A percentile compares a stretch with the other conserved stretches of the same genome.
phyloP scores from a whole-genome alignment of 1,140 invertebrate species.

The Semibalanus balanoides region DNA sequence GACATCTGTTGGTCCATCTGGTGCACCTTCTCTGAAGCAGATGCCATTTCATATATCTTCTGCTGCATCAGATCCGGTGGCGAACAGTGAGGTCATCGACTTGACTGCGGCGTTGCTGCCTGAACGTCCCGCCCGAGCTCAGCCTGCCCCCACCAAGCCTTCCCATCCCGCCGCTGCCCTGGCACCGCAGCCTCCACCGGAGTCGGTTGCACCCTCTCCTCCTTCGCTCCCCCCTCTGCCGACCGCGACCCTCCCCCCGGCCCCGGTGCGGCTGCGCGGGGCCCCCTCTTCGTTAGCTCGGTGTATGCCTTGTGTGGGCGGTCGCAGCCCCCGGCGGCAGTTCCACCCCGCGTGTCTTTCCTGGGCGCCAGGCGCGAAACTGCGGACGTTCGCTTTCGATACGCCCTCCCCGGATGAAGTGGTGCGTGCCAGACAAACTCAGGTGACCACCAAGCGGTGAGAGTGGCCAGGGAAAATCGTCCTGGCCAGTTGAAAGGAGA shows the following conservation, averaged over 20 bases:
- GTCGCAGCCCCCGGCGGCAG: too few relatives aligned
- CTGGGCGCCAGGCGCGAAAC: background rate
- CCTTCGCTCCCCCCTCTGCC: background rate
- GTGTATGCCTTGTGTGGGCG: background rate
- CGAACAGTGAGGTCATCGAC: background rate
- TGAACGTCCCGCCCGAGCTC: background rate
- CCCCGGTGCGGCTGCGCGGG: background rate
- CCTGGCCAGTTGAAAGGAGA: too few relatives aligned
- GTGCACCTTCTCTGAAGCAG: too few relatives aligned
- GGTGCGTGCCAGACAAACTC: background rate
- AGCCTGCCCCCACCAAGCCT: too few relatives aligned
- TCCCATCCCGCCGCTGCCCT: too few relatives aligned
- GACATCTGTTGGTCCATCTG: too few relatives aligned
- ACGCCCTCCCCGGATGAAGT: background rate
- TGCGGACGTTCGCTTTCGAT: background rate
- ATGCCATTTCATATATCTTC: too few relatives aligned
- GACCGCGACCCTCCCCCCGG: too few relatives aligned
- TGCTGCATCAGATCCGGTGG: too few relatives aligned
- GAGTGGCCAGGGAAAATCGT: too few relatives aligned
- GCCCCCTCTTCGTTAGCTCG: background rate
- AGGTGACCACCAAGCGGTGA: background rate
- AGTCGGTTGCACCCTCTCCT: background rate
- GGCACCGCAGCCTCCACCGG: too few relatives aligned
- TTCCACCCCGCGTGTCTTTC: background rate
- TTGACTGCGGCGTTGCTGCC: background rate